Conservation (phyloP, 2,797 vertebrate genomes). For the Semotilus atromaculatus region DNA sequence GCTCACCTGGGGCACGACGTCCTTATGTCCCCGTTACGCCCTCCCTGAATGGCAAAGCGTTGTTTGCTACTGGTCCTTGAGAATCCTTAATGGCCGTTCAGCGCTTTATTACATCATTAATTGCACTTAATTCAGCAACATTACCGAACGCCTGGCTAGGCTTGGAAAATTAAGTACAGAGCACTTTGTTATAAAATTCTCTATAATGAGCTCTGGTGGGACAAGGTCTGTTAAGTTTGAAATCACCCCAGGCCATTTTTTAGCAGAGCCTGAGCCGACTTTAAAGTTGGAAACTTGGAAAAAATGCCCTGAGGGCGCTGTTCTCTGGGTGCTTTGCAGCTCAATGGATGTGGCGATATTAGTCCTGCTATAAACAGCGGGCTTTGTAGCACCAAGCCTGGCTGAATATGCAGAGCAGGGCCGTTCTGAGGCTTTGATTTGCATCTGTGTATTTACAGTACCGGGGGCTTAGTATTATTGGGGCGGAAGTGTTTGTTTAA, state of each 20-base stretch:
- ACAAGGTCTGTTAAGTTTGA: slow-evolving; percentile 89
- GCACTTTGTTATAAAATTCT: slow-evolving; percentile 90
- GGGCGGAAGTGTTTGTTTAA: slow-evolving; percentile 55
- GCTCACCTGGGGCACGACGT: slow-evolving; percentile 32
- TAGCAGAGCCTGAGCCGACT: slow-evolving; percentile 79
- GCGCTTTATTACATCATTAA: slow-evolving; percentile 90
- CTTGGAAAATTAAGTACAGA: slow-evolving; percentile 88
- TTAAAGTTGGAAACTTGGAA: slow-evolving; percentile 81
- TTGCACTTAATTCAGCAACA: slow-evolving; percentile 87
- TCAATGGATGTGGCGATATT: slow-evolving; percentile 66
- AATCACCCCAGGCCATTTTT: slow-evolving; percentile 88
- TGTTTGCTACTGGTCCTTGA: slow-evolving; percentile 81
- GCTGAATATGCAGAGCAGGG: slow-evolving; percentile 53
- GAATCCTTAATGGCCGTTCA: slow-evolving; percentile 81
- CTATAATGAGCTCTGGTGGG: slow-evolving; percentile 93
- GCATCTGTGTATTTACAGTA: slow-evolving; percentile 64
- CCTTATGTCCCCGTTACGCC: slow-evolving; percentile 59
- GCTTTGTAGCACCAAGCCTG: slow-evolving; percentile 52
- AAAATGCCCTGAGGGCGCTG: slow-evolving; percentile 75
- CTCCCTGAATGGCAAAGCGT: slow-evolving; percentile 39
- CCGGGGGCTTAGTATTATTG: slow-evolving; percentile 51
- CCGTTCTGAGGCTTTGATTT: slow-evolving; percentile 55
- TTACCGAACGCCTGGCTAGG: slow-evolving; percentile 82
- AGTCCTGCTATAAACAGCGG: slow-evolving; percentile 66
- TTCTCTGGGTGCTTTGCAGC: slow-evolving; percentile 63